Percentiles rank a stretch among this genome's conserved stretches.
These are phyloP conservation scores for Nicator chloris DNA, from an alignment of 2,113 vertebrate genomes.

Conservation along the genomic window DNA sequence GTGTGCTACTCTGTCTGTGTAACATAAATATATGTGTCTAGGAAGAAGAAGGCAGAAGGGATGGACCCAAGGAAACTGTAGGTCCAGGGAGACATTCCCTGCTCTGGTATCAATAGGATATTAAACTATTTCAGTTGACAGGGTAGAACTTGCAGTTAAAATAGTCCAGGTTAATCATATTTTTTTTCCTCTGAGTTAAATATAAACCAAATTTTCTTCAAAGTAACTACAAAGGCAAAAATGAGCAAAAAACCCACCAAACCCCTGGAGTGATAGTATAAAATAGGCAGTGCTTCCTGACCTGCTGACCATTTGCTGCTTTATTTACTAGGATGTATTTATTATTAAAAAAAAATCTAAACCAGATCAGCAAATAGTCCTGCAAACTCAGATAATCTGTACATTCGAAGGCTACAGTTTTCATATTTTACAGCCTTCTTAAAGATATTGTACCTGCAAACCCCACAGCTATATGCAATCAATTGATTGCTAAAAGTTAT, in stretches of 20 bases:
- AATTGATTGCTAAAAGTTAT: slow-evolving; percentile 60
- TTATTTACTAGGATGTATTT: neutral
- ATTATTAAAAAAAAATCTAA: neutral
- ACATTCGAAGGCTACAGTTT: neutral
- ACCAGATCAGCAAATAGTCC: neutral
- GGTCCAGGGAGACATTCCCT: neutral
- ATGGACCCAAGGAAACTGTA: neutral
- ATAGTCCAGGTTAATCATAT: neutral
- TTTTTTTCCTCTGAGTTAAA: neutral
- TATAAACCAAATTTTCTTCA: neutral
- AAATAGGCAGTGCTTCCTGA: neutral
- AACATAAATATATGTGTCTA: neutral
- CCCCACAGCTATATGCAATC: slow-evolving; percentile 42
- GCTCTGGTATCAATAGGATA: neutral
- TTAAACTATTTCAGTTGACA: neutral
- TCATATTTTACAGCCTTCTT: slow-evolving; percentile 26
- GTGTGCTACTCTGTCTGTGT: neutral
- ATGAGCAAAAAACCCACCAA: neutral
- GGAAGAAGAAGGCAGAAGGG: neutral
- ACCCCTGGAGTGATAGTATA: neutral
- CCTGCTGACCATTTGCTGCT: neutral
- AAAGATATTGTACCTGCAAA: slow-evolving; percentile 29
- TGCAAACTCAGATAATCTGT: neutral
- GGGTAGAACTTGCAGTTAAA: neutral
- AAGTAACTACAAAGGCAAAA: neutral